phyloP scores from a whole-genome alignment of 2,888 invertebrate genomes.

The Loripinus fragilis region DNA sequence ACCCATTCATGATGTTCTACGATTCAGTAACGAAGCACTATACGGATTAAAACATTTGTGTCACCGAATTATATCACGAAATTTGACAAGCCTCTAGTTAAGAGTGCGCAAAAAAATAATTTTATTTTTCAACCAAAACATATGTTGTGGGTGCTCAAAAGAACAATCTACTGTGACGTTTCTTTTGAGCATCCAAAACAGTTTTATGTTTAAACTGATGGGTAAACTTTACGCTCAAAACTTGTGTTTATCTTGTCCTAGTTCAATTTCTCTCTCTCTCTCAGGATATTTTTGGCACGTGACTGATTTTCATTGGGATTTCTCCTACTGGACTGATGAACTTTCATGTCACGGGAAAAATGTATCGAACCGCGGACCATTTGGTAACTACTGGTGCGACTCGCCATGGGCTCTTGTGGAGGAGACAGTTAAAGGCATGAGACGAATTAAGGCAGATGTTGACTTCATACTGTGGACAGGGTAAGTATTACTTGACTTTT shows the following conservation, averaged over 20 bases:
- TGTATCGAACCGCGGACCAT: slow-evolving; percentile 84
- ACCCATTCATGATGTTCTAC: no score
- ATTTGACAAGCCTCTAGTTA: no score
- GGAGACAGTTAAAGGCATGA: slow-evolving; percentile 94
- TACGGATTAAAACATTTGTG: no score
- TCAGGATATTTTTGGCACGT: slow-evolving; percentile 74
- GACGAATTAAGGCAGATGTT: slow-evolving; percentile 91
- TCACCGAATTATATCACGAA: no score
- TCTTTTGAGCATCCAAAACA: no score
- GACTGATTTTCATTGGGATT: slow-evolving; percentile 74
- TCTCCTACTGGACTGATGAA: slow-evolving; percentile 60
- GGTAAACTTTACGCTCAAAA: no score
- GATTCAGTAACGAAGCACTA: no score
- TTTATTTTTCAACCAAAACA: neutral
- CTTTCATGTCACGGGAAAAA: slow-evolving; percentile 49
- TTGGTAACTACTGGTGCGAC: slow-evolving; percentile 93
- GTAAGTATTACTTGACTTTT: slow-evolving; percentile 86
- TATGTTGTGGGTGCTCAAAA: neutral
- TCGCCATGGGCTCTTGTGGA: slow-evolving; percentile 94
- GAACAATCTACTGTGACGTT: neutral
- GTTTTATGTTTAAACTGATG: no score
- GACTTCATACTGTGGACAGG: slow-evolving; percentile 98
- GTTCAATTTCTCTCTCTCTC: no score
- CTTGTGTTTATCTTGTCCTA: no score
- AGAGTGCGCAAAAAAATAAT: no score